phyloP scores from a whole-genome alignment of 2,113 vertebrate genomes.

The Crotalus horridus region DNA sequence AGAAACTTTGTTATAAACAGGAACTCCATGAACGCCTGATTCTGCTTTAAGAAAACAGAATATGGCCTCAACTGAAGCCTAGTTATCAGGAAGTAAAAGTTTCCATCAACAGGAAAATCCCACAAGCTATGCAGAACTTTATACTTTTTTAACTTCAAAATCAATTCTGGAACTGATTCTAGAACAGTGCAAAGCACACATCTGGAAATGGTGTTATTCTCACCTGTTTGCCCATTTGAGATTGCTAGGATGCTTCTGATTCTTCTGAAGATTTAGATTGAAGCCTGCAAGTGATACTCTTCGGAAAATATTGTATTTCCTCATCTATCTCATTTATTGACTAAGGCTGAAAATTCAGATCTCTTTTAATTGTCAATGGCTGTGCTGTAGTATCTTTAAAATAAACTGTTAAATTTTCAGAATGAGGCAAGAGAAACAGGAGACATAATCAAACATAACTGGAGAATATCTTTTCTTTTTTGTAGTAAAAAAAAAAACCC shows the following conservation, averaged over 20 bases:
- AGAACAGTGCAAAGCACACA: not conserved
- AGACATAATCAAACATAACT: not conserved
- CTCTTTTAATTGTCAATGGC: not conserved
- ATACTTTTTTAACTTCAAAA: not conserved
- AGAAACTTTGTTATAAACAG: not conserved
- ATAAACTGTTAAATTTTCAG: not conserved
- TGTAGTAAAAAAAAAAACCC: not conserved
- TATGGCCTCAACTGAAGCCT: not conserved
- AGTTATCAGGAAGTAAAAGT: not conserved
- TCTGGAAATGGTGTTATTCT: not conserved
- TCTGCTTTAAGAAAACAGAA: not conserved
- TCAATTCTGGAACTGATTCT: not conserved
- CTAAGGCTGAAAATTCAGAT: not conserved
- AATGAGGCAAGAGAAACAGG: not conserved
- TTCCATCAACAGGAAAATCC: not conserved
- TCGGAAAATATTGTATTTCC: not conserved
- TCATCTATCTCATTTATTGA: not conserved
- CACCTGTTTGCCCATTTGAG: not conserved
- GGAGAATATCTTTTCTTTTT: not conserved
- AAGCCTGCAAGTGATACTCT: not conserved
- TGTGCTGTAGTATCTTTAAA: not conserved
- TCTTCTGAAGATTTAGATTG: not conserved
- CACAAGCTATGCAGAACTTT: not conserved
- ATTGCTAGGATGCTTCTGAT: not conserved
- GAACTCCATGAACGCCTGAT: not conserved